phyloP scores from a whole-genome alignment of 2,888 invertebrate species.

The Lagria hirta region DNA sequence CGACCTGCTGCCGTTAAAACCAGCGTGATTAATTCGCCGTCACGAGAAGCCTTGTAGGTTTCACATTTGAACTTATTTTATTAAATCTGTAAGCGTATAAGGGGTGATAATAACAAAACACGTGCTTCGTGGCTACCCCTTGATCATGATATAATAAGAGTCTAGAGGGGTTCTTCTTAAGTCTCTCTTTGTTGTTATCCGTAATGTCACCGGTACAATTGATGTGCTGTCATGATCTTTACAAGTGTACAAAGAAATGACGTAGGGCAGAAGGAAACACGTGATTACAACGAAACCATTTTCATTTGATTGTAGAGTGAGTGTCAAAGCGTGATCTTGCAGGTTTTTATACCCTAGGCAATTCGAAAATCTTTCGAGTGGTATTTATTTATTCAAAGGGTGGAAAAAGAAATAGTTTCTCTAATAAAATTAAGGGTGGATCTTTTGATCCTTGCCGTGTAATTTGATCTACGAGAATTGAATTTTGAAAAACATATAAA shows the following conservation, averaged over 20 bases:
- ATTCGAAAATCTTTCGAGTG: too few species aligned
- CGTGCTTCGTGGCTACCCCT: slow-evolving; percentile 26
- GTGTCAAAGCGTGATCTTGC: slow-evolving; percentile 23
- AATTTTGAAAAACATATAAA: too few species aligned
- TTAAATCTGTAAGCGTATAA: slow-evolving; percentile 14
- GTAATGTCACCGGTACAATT: slow-evolving; percentile 30
- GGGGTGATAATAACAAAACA: slow-evolving; percentile 27
- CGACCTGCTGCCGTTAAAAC: too few species aligned
- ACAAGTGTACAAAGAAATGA: slow-evolving; percentile 23
- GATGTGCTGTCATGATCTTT: slow-evolving; percentile 29
- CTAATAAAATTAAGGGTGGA: too few species aligned
- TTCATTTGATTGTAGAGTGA: slow-evolving; percentile 14
- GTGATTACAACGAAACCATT: slow-evolving; percentile 29
- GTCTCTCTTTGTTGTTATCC: slow-evolving; percentile 27
- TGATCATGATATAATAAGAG: slow-evolving; percentile 28
- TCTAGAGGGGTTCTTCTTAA: slow-evolving; percentile 25
- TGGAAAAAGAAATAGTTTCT: too few species aligned
- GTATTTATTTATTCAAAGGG: too few species aligned
- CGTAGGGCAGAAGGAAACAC: slow-evolving; percentile 24
- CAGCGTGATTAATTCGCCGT: too few species aligned
- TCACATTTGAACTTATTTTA: slow-evolving; percentile 20
- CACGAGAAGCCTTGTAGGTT: too few species aligned
- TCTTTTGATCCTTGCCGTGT: too few species aligned
- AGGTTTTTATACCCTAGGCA: too few species aligned
- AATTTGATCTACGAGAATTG: too few species aligned